These are phyloP conservation scores for Trichogramma pretiosum DNA, from an alignment of 1,140 invertebrate genomes.

Conservation along the genomic window DNA sequence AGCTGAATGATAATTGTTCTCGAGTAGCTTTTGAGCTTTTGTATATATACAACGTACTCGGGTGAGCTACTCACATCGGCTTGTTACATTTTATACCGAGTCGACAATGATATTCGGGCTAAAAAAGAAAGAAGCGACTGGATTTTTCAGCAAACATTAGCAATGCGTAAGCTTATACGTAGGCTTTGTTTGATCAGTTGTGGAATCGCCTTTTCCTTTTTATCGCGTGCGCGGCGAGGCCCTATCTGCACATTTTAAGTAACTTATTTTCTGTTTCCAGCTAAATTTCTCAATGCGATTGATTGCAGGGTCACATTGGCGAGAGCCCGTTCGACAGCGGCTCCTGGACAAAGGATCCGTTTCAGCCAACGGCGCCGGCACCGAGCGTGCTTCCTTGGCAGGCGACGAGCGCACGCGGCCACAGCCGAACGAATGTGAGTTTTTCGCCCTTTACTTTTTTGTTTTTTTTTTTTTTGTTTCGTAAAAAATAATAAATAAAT, in stretches of 20 bases:
- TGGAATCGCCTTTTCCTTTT: constrained; percentile 10
- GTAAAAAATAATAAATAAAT: not conserved
- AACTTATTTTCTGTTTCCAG: too few relatives aligned
- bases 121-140: not conserved
- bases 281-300: too few relatives aligned
- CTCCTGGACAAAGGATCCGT: constrained; percentile 45
- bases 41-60: not conserved
- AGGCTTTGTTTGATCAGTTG: too few relatives aligned
- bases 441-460: too few relatives aligned
- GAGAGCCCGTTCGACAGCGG: constrained; percentile 44
- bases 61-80: not conserved
- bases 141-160: constrained; percentile 15
- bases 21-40: constrained; percentile 7
- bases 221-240: constrained; percentile 15
- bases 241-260: constrained; percentile 8
- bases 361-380: constrained; percentile 41
- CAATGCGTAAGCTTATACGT: too few relatives aligned
- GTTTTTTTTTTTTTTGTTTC: too few relatives aligned
- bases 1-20: constrained; percentile 9
- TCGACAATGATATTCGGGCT: too few relatives aligned
- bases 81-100: not conserved
- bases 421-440: constrained; percentile 41
- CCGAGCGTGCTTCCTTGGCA: constrained; percentile 43
- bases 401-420: constrained; percentile 40
- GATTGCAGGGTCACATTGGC: constrained; percentile 42